Evolutionary conservation across 2,113 vertebrate genomes (phyloP), one percentile per base, ranked within the genome.

Genomic region (Misgurnus mizolepis): DNA sequence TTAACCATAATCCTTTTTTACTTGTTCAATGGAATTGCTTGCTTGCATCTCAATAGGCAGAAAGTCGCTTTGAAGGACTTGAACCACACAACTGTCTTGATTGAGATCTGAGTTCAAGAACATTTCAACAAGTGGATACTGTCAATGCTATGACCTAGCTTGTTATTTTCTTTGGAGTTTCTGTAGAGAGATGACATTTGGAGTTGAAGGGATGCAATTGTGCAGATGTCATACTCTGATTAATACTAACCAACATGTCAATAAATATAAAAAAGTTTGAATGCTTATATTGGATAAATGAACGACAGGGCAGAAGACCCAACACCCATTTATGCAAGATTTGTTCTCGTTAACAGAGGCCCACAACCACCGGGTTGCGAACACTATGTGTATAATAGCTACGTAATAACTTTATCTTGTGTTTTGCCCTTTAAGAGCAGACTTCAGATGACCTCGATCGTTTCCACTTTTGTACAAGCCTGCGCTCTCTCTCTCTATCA

Each of bases 101-200:
- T 18, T 45, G 17, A 72, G 40, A 58, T 58, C n/a, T 5, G 17
- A 58, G 10, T 72, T 56, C 70, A 72, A 56, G 34, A 73, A 64
- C 40, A 73, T 60, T 22, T 73, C 53, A 73, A 43, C 17, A 72
- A 43, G 70, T 58, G 9, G 11, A 58, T 58, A 58, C 34, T 41
- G 22, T 73, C 41, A 27, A 76, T 68, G 80, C 78, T 67, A 53
- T 68, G 62, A 79, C 68, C 41, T 60, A 27, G 67, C 39, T 41
- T 41, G 9, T 61, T n/a, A 40, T 22, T 69, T 58, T n/a, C 17
- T 18, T 17, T 7, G 27, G 27, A 14, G 55, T 18, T n/a, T 17
- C 5, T 58, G n/a, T 53, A 39, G 53, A 72, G 2, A 34, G 27
- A 40, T 12, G 39, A 43, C 17, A 72, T 18, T n/a, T 58, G 70